phyloP scores from a whole-genome alignment of 2,797 vertebrate species.

The Smutsia temminckii region DNA sequence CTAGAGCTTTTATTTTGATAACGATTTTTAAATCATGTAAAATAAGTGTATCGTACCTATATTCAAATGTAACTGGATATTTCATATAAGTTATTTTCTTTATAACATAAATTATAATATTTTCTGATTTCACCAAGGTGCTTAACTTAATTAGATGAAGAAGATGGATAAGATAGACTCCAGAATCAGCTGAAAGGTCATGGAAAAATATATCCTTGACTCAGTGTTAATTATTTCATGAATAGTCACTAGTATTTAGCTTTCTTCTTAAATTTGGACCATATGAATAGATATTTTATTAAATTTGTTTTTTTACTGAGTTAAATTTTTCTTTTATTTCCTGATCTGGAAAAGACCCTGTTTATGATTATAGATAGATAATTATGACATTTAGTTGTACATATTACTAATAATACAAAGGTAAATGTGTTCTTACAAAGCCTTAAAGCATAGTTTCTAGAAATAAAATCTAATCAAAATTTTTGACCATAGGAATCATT shows the following conservation, averaged over 20 bases:
- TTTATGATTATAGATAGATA: background rate
- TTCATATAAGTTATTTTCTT: background rate
- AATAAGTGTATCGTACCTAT: background rate
- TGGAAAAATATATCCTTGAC: background rate
- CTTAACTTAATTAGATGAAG: background rate
- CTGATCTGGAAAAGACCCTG: background rate
- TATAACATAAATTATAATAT: background rate
- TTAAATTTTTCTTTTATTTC: background rate
- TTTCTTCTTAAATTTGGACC: background rate
- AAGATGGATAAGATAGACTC: background rate
- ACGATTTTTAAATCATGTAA: constrained; percentile 1
- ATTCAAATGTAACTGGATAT: background rate
- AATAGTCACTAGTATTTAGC: background rate
- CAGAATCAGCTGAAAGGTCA: background rate
- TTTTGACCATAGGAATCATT: background rate
- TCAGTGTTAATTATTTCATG: background rate
- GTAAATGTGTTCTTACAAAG: background rate
- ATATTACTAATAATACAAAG: background rate
- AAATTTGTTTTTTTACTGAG: background rate
- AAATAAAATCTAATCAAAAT: constrained; percentile 46
- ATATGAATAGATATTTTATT: constrained; percentile 17
- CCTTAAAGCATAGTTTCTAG: background rate
- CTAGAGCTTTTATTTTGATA: background rate
- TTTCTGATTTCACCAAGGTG: background rate
- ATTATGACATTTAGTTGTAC: background rate